Evolutionary conservation across 2,797 vertebrate species (phyloP).

Genomic region (Micromesistius poutassou): DNA sequence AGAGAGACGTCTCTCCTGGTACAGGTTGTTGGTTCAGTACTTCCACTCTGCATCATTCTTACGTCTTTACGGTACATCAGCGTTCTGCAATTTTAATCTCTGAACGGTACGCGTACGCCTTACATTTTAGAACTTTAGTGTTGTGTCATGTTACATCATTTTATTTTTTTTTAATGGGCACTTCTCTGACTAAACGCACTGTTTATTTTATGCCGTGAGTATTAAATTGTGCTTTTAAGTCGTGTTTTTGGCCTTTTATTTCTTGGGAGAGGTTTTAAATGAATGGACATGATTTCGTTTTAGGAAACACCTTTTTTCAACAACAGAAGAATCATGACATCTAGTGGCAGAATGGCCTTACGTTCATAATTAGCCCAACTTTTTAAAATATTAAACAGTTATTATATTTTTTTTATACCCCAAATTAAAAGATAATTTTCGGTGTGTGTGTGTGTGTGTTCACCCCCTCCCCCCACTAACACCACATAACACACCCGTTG

Average conservation of each 20-base stretch:
- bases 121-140: conserved; percentile 13
- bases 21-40: conserved; percentile 51
- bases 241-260: conserved; percentile 13
- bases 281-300: not conserved
- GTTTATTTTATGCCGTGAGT: conserved; percentile 42
- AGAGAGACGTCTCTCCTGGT: no score
- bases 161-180: conserved; percentile 38
- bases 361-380: no score
- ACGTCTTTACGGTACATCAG: conserved; percentile 21
- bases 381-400: no score
- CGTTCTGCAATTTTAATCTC: not conserved
- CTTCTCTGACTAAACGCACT: no score
- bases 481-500: conserved; percentile 25
- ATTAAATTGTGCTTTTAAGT: conserved; percentile 61
- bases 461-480: no score
- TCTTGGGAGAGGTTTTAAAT: not conserved
- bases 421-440: no score
- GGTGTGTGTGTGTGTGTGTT: no score
- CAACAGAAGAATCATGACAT: not conserved
- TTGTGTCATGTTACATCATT: conserved; percentile 38
- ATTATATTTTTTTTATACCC: no score
- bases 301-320: not conserved
- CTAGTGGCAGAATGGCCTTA: not conserved
- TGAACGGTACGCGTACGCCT: not conserved
- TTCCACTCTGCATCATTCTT: conserved; percentile 44